Evolutionary conservation across 2,113 vertebrate genomes (phyloP), one percentile per base, ranked within the genome.

Genomic region (Oryzias melastigma): DNA sequence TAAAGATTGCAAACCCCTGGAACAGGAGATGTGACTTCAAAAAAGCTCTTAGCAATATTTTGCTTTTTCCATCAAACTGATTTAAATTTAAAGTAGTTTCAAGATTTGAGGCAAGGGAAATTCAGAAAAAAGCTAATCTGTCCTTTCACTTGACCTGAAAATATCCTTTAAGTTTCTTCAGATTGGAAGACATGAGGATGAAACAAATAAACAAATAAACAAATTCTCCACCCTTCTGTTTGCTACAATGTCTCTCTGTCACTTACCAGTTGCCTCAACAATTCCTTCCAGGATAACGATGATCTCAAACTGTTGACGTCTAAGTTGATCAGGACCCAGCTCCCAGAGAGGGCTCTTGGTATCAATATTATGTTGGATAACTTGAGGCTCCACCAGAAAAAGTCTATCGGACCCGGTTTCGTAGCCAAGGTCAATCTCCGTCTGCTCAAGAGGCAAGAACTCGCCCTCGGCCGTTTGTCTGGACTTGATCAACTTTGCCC

Each of bases 281-380:
- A 91, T 93, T 51, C 92, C 92, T 65, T 93, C 90, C 0, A 93
- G 85, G 69, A 92, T 93, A 24, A 92, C 52, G 10, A 93, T 91
- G 47, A 93, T 92, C 47, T 93, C 90, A 1, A 93, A 93, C 75
- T 92, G 88, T 16, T 93, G 89, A n/a, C 77, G 58, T 48, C 67
- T 75, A 49, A 92, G 61, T 0, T 87, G 81, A 52, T 91, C 83
- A 0, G 90, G 87, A 0, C 84, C 88, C 80, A 89, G 59, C 42
- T 92, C 87, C 91, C 90, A 92, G 75, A 92, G 92, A 0, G 91
- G 91, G 69, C 92, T 92, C 67, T 24, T 84, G 2, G 18, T 47
- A 29, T 89, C 83, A 66, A 92, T 92, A 61, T 85, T 65, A 0
- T 92, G 90, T 62, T 87, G 87, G 64, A 93, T 91, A 62, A 91